These are phyloP conservation scores for Vollenhovia emeryi DNA, from an alignment of 1,140 invertebrate species.

Conservation along the genomic window DNA sequence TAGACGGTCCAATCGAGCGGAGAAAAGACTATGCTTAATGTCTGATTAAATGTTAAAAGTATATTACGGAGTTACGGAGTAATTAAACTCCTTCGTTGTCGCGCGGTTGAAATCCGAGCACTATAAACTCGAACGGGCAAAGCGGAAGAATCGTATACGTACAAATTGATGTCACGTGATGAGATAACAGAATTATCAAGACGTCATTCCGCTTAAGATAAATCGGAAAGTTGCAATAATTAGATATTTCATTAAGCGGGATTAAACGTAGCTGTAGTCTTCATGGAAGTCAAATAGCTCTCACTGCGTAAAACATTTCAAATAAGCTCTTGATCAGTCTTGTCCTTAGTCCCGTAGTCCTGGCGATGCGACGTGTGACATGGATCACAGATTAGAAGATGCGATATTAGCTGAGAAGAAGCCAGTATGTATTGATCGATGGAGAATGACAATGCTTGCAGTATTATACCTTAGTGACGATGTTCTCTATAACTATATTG, in stretches of 20 bases:
- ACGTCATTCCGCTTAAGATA: neutral
- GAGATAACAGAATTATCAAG: neutral
- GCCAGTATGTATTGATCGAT: conserved; percentile 50
- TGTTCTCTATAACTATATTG: conserved; percentile 37
- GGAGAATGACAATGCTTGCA: conserved; percentile 54
- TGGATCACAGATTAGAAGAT: conserved; percentile 65
- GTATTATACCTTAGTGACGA: conserved; percentile 39
- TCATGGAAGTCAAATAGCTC: neutral
- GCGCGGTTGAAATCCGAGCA: neutral
- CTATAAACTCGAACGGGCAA: neutral
- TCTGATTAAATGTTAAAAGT: conserved; percentile 1
- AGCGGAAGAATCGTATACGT: neutral
- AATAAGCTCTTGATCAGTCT: conserved; percentile 71
- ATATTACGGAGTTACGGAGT: neutral
- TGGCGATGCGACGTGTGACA: conserved; percentile 65
- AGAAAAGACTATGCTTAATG: conserved; percentile 15
- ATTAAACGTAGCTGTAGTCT: neutral
- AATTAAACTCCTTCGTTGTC: neutral
- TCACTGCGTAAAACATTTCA: neutral
- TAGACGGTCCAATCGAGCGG: neutral
- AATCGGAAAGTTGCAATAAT: neutral
- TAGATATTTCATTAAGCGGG: neutral
- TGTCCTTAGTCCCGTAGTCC: conserved; percentile 62
- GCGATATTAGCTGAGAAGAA: conserved; percentile 49
- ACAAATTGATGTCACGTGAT: neutral